These are phyloP conservation scores for Calidris pugnax DNA, from an alignment of 2,113 vertebrate species.

Conservation along the genomic window DNA sequence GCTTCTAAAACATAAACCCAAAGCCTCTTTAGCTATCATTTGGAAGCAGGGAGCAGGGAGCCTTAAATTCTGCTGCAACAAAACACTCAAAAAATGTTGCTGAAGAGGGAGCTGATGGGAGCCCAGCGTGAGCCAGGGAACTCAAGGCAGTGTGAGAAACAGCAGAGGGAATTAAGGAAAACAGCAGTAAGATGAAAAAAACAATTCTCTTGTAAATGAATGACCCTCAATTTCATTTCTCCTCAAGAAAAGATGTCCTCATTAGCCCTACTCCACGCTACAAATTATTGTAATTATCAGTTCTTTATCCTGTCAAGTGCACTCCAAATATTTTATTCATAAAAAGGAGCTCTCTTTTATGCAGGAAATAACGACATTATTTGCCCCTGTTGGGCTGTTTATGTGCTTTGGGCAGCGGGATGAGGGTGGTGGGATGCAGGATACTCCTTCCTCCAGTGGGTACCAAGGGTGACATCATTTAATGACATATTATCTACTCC, in stretches of 20 bases:
- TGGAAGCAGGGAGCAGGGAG: background rate
- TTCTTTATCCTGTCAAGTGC: constrained; percentile 23
- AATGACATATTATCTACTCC: fast-evolving
- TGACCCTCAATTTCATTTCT: background rate
- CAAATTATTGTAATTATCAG: background rate
- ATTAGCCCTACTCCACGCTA: constrained; percentile 10
- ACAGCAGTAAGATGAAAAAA: constrained; percentile 25
- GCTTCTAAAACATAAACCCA: constrained; percentile 9
- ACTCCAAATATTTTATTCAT: constrained; percentile 39
- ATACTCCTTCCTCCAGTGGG: background rate
- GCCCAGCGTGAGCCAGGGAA: background rate
- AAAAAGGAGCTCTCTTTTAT: background rate
- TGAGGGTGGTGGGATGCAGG: background rate
- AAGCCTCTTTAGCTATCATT: background rate
- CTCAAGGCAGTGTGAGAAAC: constrained; percentile 34
- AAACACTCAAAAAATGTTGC: background rate
- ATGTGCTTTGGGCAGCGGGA: background rate
- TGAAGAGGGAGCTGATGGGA: constrained; percentile 30
- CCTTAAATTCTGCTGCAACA: background rate
- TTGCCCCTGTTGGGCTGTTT: background rate
- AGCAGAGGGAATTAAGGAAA: constrained; percentile 22
- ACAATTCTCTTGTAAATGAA: background rate
- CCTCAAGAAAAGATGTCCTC: constrained; percentile 11
- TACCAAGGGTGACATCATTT: background rate
- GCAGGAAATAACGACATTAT: background rate